Conservation (phyloP, 2,797 vertebrate genomes). For the Meriones psammophilus region DNA sequence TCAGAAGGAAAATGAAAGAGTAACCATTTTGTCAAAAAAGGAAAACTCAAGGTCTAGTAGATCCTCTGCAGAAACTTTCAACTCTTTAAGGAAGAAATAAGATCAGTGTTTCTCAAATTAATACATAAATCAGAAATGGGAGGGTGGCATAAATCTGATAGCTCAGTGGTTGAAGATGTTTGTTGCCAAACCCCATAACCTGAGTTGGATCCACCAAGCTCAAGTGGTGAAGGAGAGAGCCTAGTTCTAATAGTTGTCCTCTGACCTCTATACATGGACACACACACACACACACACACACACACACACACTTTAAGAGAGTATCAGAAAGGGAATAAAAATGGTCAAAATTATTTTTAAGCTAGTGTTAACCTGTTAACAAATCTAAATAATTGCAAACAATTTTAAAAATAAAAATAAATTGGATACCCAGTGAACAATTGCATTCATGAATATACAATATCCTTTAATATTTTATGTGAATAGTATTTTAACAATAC, state of each 20-base stretch:
- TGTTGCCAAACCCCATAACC: neutral
- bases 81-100: neutral
- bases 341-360: neutral
- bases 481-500: neutral
- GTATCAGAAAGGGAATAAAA: neutral
- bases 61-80: neutral
- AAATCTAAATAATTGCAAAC: neutral
- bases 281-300: too few species aligned
- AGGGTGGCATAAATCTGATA: neutral
- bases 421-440: neutral
- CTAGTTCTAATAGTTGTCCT: neutral
- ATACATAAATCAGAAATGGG: neutral
- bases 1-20: neutral
- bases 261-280: neutral
- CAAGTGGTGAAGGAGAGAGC: neutral
- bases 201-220: too few species aligned
- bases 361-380: neutral
- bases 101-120: neutral
- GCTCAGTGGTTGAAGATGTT: neutral
- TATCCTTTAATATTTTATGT: neutral
- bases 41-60: neutral
- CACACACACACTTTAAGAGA: neutral
- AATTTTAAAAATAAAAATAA: neutral
- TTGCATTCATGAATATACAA: neutral
- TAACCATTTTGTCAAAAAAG: neutral